A percentile compares a stretch with the other conserved stretches of the same genome.
phyloP scores from a whole-genome alignment of 2,113 vertebrate genomes.

The Paraplagusia blochii region DNA sequence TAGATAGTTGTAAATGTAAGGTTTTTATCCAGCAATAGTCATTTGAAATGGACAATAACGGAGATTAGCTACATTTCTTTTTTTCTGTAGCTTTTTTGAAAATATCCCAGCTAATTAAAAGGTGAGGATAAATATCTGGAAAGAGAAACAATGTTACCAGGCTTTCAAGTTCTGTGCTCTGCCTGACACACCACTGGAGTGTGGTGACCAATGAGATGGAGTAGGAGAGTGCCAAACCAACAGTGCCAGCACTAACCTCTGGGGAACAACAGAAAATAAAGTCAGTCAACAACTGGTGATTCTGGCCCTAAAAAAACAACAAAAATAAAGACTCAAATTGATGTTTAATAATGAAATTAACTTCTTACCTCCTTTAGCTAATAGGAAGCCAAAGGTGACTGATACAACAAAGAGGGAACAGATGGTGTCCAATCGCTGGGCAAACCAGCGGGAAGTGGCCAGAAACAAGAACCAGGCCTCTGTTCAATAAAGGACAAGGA shows the following conservation, averaged over 20 bases:
- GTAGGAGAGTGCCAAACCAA: conserved; percentile 88
- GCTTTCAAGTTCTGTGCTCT: conserved; percentile 97
- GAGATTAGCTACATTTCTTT: too few relatives aligned
- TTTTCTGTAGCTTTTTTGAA: too few relatives aligned
- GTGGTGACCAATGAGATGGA: conserved; percentile 88
- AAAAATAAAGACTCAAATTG: not conserved
- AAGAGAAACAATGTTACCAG: conserved; percentile 78
- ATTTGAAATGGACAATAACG: too few relatives aligned
- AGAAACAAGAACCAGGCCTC: conserved; percentile 94
- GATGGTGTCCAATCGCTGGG: conserved; percentile 88
- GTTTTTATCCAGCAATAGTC: too few relatives aligned
- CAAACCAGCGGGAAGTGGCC: conserved; percentile 93
- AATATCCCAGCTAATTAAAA: too few relatives aligned
- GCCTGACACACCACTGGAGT: conserved; percentile 95
- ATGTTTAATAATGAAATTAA: not conserved
- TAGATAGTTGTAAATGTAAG: too few relatives aligned
- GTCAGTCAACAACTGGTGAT: not conserved
- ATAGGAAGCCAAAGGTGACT: conserved; percentile 83
- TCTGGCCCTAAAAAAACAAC: too few relatives aligned
- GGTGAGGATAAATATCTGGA: too few relatives aligned
- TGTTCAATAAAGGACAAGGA: conserved; percentile 42
- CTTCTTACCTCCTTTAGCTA: conserved; percentile 82
- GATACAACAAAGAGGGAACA: conserved; percentile 86
- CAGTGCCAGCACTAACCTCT: conserved; percentile 87
- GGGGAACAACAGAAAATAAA: not conserved